Evolutionary conservation across 2,888 invertebrate species (phyloP).

Genomic region (Tortrix viridana): DNA sequence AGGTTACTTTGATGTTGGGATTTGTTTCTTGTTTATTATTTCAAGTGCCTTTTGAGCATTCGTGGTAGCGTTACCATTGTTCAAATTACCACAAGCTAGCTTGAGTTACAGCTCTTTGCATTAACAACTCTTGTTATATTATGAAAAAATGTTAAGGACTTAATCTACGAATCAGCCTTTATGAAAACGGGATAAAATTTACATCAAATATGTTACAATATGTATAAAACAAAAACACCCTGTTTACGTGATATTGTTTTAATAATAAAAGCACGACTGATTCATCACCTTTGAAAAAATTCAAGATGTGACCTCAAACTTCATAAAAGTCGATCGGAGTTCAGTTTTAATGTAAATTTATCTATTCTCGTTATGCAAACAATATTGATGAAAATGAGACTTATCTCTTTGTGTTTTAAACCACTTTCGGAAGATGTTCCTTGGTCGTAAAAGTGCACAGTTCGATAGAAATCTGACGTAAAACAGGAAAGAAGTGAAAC

Average conservation of each 20-base stretch:
- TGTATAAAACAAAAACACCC: too few species aligned
- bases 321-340: neutral
- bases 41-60: slow-evolving; percentile 47
- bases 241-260: too few species aligned
- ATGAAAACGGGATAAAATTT: too few species aligned
- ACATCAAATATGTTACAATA: too few species aligned
- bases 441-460: slow-evolving; percentile 53
- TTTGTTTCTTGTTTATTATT: slow-evolving; percentile 47
- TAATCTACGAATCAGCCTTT: too few species aligned
- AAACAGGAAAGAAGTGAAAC: slow-evolving; percentile 67
- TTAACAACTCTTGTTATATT: neutral
- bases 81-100: slow-evolving; percentile 18
- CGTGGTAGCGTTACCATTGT: slow-evolving; percentile 16
- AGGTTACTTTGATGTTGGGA: slow-evolving; percentile 56
- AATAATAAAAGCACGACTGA: too few species aligned
- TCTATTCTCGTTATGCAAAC: neutral
- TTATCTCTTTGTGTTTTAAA: slow-evolving; percentile 24
- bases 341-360: too few species aligned
- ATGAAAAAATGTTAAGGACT: neutral
- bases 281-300: too few species aligned
- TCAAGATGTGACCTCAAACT: neutral
- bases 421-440: slow-evolving; percentile 43
- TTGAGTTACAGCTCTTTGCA: slow-evolving; percentile 2
- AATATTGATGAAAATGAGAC: slow-evolving; percentile 32
- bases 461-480: slow-evolving; percentile 64